Evolutionary conservation across 2,113 vertebrate genomes (phyloP), one percentile per base, ranked within the genome.

Genomic region (Coptodon rendalli): DNA sequence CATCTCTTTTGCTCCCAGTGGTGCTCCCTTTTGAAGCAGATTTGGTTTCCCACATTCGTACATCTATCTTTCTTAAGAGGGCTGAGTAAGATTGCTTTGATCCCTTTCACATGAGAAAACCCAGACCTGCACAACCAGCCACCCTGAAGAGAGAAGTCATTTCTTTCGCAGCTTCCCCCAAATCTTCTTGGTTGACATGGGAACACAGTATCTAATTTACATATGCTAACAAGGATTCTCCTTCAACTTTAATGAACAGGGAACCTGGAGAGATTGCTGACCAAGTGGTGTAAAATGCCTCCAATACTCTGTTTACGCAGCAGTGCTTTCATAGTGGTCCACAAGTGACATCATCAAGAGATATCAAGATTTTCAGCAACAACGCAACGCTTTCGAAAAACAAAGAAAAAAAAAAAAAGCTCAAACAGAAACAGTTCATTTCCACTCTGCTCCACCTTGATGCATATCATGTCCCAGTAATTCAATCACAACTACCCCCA

Each of bases 61-160:
- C 89, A 93, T 91, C 92, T 86, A 88, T 91, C 87, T 90, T 86
- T 85, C 87, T 94, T 92, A 92, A 94, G 90, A 91, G 93, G 90
- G 48, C 85, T 76, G 84, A 84, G 87, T 54, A 78, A 90, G 92
- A 93, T 80, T 66, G 89, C 93, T 95, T 93, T 95, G 93, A 94
- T 94, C 89, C 84, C 36, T 88, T 93, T 89, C 91, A 90, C 84
- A 81, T 81, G 56, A 80, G 90, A 90, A 90, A 93, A 86, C 59
- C 61, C 83, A 87, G 87, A 91, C 90, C 89, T 83, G 90, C 85
- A 63, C 90, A 90, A 86, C 52, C 63, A 88, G 86, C 87, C 85
- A 93, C 91, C 89, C 91, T 56, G 71, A 91, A 90, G 89, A 90
- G 87, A 91, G 45, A 80, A 87, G 85, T 57, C 57, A 61, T 87